Base-by-base conservation (phyloP, 2,888 invertebrate species). In the Bibio marci region DNA sequence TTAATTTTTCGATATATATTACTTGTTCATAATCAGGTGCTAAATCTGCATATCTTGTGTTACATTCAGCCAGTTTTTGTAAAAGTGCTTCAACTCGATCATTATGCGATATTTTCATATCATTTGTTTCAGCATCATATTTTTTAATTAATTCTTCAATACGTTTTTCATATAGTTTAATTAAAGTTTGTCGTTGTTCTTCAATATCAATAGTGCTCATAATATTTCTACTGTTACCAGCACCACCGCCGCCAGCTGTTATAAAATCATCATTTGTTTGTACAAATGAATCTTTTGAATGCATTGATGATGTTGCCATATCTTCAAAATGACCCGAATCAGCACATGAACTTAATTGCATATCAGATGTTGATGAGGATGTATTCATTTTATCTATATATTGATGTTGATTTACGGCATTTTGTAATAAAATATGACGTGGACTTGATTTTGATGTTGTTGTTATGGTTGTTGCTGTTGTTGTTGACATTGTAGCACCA, bases 321-420 rank as follows among this genome's bases (percentile, higher is more conserved):
- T 86, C 86, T 57, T 87, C 87, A 59, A 80, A 86, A 62, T 85
- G 81, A 32, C 87, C 87, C 7, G 85, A 86, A 60, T 86, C 86
- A 40, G 82, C 79, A 52, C 81, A 76, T 22, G 85, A 85, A 46
- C 76, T 74, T n/a, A n/a, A n/a, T 50, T 76, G 76, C 67, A 80
- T 71, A 54, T 81, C 80, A 2, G 36, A 36, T 25, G 13, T 26
- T 10, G 14, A 15, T n/a, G n/a, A 11, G 8, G 47, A 45, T 33
- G 32, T 46, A n/a, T 44, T 43, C 35, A 48, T 35, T 42, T 48
- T 48, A 31, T 49, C 47, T 25, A 47, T 41, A 43, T 40, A 47
- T 7, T 43, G 41, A 41, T 51, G 48, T 36, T 47, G 49, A 38
- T 40, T 46, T 12, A 35, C 3, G 5, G 8, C 18, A 22, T 10